Base-by-base conservation (phyloP, 2,113 vertebrate genomes). In the Setophaga petechia region DNA sequence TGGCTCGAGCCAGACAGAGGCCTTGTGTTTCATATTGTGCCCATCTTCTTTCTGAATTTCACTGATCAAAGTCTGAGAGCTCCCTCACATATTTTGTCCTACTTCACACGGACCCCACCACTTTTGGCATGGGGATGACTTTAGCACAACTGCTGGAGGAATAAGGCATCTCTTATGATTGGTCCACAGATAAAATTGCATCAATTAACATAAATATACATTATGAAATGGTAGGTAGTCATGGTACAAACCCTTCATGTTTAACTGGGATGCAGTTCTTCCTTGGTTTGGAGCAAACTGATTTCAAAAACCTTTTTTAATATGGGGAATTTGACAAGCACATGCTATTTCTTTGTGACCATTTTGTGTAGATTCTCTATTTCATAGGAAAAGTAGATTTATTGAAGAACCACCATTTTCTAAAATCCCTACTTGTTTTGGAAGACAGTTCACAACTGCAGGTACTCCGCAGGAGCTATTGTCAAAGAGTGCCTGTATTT, bases 341-440 rank as follows among this genome's bases (percentile, higher is more conserved):
- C 37, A 24, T 27, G 21, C 12, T 84, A 71, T 90, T 94, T 92
- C 20, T 66, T 76, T 90, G 39, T 41, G 39, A 39, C 12, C 24
- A 69, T 83, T 94, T 88, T 83, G 28, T 39, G 28, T 46, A 73
- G 71, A 73, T 59, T 51, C 19, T 63, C 17, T 69, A 4, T 43
- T 71, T 37, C 46, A 62, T 14, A 81, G 71, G 8, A 82, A 78
- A 89, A 59, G 33, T 20, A 86, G n/a, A 62, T 76, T 77, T 71
- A 86, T 59, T 0, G 1, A 83, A 78, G 88, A 90, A 88, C 27
- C 35, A 65, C 69, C 3, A 5, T 49, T 76, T 90, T 76, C 49
- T 88, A 92, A 91, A 94, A 93, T 80, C n/a, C 22, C 16, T 71
- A 12, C 55, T 88, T 76, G 8, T 79, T 93, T 51, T 88, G 59